phyloP scores from a whole-genome alignment of 2,113 vertebrate genomes.

The Gallinago undulata region DNA sequence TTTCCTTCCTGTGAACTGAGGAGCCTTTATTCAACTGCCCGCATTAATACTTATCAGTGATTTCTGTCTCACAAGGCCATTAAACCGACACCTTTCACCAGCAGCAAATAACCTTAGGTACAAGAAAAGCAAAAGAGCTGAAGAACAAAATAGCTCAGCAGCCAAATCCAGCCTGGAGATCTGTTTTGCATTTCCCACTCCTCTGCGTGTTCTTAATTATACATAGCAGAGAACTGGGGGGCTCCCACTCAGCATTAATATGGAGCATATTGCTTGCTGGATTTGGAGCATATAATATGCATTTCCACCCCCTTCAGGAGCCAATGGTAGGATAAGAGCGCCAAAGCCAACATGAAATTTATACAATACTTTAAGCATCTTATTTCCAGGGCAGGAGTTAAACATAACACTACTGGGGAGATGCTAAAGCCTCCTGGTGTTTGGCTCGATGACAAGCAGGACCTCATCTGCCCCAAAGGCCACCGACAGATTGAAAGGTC shows the following conservation, averaged over 20 bases:
- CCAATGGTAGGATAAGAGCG: not conserved
- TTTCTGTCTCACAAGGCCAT: not conserved
- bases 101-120: not conserved
- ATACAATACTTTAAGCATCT: not conserved
- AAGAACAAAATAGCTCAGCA: not conserved
- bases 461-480: not conserved
- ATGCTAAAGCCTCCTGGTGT: not conserved
- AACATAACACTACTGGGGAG: not conserved
- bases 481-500: not conserved
- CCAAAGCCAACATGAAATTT: not conserved
- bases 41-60: not conserved
- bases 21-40: not conserved
- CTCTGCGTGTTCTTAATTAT: slow-evolving; percentile 40
- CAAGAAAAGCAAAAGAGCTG: not conserved
- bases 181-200: slow-evolving; percentile 27
- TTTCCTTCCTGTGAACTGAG: not conserved
- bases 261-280: not conserved
- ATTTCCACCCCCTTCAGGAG: slow-evolving; percentile 1
- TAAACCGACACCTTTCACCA: not conserved
- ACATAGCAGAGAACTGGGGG: not conserved
- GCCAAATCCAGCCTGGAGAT: not conserved
- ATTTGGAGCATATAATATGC: not conserved
- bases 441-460: not conserved
- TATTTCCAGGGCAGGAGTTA: not conserved
- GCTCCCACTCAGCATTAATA: not conserved